Percentiles rank a stretch among this genome's conserved stretches.
Conservation (phyloP, 2,888 invertebrate species). For the Carabus problematicus region DNA sequence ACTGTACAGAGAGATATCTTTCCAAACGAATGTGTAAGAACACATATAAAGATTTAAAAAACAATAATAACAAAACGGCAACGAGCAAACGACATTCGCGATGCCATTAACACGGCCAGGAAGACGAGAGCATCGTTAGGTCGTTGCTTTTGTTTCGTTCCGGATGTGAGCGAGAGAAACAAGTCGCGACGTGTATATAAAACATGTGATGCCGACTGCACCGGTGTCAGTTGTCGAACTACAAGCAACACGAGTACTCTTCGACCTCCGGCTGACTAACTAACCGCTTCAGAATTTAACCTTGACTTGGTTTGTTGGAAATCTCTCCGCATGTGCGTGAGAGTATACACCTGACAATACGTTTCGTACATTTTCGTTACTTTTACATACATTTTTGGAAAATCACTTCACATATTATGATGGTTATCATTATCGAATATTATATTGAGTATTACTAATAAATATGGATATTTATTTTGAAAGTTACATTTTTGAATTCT, state of each 20-base stretch:
- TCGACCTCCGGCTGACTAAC: conserved; percentile 11
- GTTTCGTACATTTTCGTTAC: no score
- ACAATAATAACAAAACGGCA: conserved; percentile 3
- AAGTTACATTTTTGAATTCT: no score
- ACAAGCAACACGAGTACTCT: background rate
- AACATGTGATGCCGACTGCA: conserved; percentile 7
- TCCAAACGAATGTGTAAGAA: background rate
- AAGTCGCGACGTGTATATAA: conserved; percentile 16
- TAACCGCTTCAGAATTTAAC: conserved; percentile 23
- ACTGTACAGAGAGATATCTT: no score
- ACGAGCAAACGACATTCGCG: conserved; percentile 5
- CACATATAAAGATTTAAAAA: background rate
- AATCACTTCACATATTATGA: no score
- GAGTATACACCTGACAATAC: no score
- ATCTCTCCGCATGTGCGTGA: no score
- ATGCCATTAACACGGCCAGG: conserved; percentile 3
- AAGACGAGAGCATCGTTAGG: conserved; percentile 4
- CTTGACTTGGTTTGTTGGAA: conserved; percentile 17
- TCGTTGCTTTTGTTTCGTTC: background rate
- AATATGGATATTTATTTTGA: no score
- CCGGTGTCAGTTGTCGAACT: conserved; percentile 2
- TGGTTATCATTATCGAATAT: no score
- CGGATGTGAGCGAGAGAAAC: conserved; percentile 7
- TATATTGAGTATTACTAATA: no score
- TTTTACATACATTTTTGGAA: no score